Base-by-base conservation (phyloP, 2,888 invertebrate genomes). In the Thymelicus acteon region DNA sequence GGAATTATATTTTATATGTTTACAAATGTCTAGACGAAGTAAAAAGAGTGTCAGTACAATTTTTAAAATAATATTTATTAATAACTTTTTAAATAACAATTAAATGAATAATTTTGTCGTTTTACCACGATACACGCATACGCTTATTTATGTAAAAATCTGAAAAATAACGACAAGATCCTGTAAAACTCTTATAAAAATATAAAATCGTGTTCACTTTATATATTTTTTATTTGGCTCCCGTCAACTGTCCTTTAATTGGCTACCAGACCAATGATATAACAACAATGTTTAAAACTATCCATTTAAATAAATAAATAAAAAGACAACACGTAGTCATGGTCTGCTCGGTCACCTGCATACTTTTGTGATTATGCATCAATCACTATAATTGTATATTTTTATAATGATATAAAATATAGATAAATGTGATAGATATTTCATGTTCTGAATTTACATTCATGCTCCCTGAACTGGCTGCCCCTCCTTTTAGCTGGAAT, bases 71-170 rank as follows among this genome's bases (percentile, higher is more conserved):
- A 54, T 44, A 61, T 68, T 39, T 68, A 61, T 54, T 61, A 61
- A 12, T 44, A 15, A 44, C 7, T 54, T 47, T 8, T 66, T 47
- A 10, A 44, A 61, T 39, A 7, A 60, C 24, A 24, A 60, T 40
- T 44, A 52, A 15, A 52, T 68, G 15, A 31, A 61, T 54, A 54
- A 13, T 40, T 66, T 61, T 52, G 7, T 52, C 44, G 19, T 66
- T 66, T 64, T 66, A 58, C 58, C 37, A 58, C 48, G 52, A 44
- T 52, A 47, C 61, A 61, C 62, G 64, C 39, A 52, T 60, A 54
- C 61, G 68, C 68, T 68, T 68, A 54, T 68, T 68, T 68, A 68
- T 13, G 61, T 62, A 57, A 57, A 62, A 67, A 58, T 58, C 54
- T 54, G 54, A 44, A 57, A 66, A 57, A 62, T 61, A 68, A 67